phyloP scores from a whole-genome alignment of 2,797 vertebrate species.

The Coranthus polyacanthus region DNA sequence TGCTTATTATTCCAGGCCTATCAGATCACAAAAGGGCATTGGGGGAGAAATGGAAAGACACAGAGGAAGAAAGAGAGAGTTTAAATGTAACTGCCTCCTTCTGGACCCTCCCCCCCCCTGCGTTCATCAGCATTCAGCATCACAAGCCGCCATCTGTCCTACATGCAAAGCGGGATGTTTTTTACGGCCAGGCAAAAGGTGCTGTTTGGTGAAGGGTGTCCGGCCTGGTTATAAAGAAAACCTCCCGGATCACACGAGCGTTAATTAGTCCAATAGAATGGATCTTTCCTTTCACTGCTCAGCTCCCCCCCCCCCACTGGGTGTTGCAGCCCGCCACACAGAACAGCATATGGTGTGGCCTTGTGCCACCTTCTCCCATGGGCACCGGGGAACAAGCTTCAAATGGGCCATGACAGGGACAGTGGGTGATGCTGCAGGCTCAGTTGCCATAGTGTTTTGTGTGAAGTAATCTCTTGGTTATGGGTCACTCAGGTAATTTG shows the following conservation, averaged over 20 bases:
- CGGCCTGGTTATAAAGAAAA: conserved; percentile 29
- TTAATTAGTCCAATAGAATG: conserved; percentile 62
- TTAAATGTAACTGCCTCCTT: conserved; percentile 25
- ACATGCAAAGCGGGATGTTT: background rate
- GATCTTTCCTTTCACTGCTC: conserved; percentile 41
- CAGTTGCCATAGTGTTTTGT: conserved; percentile 44
- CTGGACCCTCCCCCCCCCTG: conserved; percentile 14
- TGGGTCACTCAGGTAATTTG: conserved; percentile 44
- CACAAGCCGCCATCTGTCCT: conserved; percentile 39
- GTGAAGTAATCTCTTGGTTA: conserved; percentile 42
- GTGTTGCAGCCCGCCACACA: conserved; percentile 48
- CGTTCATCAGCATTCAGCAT: conserved; percentile 51
- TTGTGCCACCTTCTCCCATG: conserved; percentile 59
- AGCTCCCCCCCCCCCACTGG: conserved; percentile 41
- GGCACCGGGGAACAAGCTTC: conserved; percentile 40
- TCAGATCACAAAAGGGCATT: conserved; percentile 68
- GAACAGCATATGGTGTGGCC: conserved; percentile 74
- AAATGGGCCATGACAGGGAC: conserved; percentile 61
- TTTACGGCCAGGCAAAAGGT: conserved; percentile 26
- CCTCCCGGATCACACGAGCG: conserved; percentile 53
- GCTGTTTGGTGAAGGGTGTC: conserved; percentile 23
- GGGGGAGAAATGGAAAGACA: conserved; percentile 7
- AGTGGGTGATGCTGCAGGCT: conserved; percentile 55
- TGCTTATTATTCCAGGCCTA: conserved; percentile 78
- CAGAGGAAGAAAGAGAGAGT: conserved; percentile 3